Percentiles rank a stretch among this genome's conserved stretches.
Evolutionary conservation across 2,888 invertebrate species (phyloP).

Genomic region (Leucophenga maculata): DNA sequence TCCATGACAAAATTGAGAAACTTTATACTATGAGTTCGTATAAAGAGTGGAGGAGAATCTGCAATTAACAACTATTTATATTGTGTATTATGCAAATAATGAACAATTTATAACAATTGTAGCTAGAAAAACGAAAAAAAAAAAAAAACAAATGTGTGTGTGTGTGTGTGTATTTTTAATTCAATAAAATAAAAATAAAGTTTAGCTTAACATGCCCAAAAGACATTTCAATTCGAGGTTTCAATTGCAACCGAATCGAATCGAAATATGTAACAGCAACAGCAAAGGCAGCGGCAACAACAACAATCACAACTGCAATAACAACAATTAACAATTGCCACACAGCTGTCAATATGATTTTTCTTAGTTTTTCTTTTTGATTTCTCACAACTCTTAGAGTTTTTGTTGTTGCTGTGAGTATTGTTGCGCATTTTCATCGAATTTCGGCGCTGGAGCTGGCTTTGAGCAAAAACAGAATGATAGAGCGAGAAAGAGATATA

Average conservation of each 20-base stretch:
- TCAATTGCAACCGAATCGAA: slow-evolving; percentile 46
- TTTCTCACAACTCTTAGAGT: neutral
- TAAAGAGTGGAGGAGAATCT: too few species aligned
- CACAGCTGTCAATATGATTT: slow-evolving; percentile 25
- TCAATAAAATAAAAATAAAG: slow-evolving; percentile 49
- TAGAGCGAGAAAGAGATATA: slow-evolving; percentile 8
- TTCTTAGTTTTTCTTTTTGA: neutral
- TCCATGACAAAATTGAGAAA: too few species aligned
- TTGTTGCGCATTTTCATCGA: slow-evolving; percentile 5
- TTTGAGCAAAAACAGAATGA: slow-evolving; percentile 43
- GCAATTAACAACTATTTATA: too few species aligned
- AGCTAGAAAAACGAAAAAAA: neutral
- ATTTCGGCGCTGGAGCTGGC: slow-evolving; percentile 17
- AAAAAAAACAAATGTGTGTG: slow-evolving; percentile 35
- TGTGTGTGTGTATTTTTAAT: too few species aligned
- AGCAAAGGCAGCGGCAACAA: slow-evolving; percentile 18
- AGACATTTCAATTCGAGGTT: slow-evolving; percentile 51
- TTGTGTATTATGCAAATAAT: too few species aligned
- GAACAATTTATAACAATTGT: slow-evolving; percentile 42
- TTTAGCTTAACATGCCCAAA: slow-evolving; percentile 29
- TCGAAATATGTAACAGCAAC: slow-evolving; percentile 13
- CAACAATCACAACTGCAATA: slow-evolving; percentile 35
- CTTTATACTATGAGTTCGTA: too few species aligned
- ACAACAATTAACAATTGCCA: slow-evolving; percentile 33
- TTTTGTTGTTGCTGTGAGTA: neutral